Evolutionary conservation across 2,113 vertebrate genomes (phyloP), one percentile per base, ranked within the genome.

Genomic region (Campylorhamphus procurvoides): DNA sequence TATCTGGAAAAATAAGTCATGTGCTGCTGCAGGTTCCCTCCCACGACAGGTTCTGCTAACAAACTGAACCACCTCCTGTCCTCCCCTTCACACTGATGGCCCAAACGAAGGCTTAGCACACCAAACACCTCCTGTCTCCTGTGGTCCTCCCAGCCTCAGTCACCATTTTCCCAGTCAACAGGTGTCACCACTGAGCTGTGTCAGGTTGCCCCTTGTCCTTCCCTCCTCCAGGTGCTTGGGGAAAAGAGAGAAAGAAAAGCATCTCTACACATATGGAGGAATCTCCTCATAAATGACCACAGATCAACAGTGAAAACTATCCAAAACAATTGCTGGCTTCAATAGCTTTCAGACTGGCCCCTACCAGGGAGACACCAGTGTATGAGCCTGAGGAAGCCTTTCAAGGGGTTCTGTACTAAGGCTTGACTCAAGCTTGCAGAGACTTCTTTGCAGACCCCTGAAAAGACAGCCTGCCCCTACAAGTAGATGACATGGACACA

Each of bases 401-500:
- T 3, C 1, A 12, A 62, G 52, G 22, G 20, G 1, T 37, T 39
- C 67, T 18, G 12, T 10, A 19, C 39, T 4, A 28, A 92, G 35
- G 39, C 40, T 66, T 11, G 14, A 29, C 33, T 46, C 27, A 44
- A 72, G 58, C 20, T 62, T 27, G 12, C 1, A 28, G 31, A 74
- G 28, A 15, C 31, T 56, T 35, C 42, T 71, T 10, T 37, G 47
- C 52, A 83, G 18, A 29, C 6, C 22, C 33, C 62, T 2, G 22
- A 47, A 27, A 46, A 81, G 29, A 73, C 63, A 73, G 58, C 63
- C 59, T 8, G n/a, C 6, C 53, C 31, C 46, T n/a, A 39, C 44
- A 46, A 42, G 50, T 0, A 63, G n/a, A 10, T 3, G 60, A 50
- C 1, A 2, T 2, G 22, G 40, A 66, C 2, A 28, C 13, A 33